Base-by-base conservation (phyloP, 2,888 invertebrate species). In the Operophtera brumata region DNA sequence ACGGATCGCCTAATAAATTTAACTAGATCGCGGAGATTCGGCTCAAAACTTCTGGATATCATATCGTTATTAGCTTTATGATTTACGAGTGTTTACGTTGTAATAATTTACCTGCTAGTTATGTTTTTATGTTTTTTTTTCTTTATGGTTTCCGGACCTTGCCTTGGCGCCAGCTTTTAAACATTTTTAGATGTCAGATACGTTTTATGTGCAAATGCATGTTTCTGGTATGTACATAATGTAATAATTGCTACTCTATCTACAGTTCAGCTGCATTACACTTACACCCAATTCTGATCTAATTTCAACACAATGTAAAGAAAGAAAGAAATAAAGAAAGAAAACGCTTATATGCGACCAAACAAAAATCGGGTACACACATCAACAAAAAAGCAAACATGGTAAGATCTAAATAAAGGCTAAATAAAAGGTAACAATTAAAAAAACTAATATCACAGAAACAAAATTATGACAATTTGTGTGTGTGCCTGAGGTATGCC, bases 1-100 rank as follows among this genome's bases (percentile, higher is more conserved):
- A 78, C 78, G 80, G 77, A 75, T 77, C 80, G 75, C 64, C 67
- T 70, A 74, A 77, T 79, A 79, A 75, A 82, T 84, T 79, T 80
- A 80, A 78, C 77, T 76, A 73, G 71, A 69, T 66, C 52, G 59
- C 53, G 64, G 58, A 51, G 63, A 53, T 68, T 62, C 65, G 65
- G 56, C 55, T 51, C 61, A 61, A 57, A 64, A 54, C 54, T 52
- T 45, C 51, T 52, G 41, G 34, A 59, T 55, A 61, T 59, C 46
- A 59, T 54, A 52, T 43, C 28, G 45, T 56, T 57, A 57, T 52
- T 55, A 61, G 53, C 50, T 47, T 35, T 48, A 34, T 51, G 51
- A 59, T 48, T 57, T 61, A 58, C 45, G 42, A 46, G 32, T 60
- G 54, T 59, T 59, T 60, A 54, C 40, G 28, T 54, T 48, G 35